Evolutionary conservation across 2,113 vertebrate genomes (phyloP), one percentile per base, ranked within the genome.

Genomic region (Plecturocebus donacophilus): DNA sequence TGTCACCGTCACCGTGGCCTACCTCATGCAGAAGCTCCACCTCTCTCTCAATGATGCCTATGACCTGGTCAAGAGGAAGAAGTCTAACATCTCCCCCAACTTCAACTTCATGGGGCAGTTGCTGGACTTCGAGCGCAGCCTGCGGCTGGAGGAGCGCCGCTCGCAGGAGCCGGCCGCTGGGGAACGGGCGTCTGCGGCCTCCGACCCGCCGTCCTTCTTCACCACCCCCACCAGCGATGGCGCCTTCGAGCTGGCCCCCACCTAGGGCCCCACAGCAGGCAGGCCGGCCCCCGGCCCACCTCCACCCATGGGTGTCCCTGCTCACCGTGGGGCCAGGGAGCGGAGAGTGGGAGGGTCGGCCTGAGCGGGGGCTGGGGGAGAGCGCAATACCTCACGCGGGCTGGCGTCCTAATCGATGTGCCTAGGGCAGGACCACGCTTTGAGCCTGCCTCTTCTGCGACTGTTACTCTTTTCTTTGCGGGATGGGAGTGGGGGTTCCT

Each of bases 101-200:
- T 99, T 99, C 98, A 99, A 99, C 98, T 99, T 99, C 98, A 99
- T 99, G 99, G 99, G 99, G 54, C 99, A 99, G 98, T 98, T 99
- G 91, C 98, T 99, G 97, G 99, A 99, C 98, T 99, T 99, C 68
- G 99, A 99, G 98, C 98, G 98, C 77, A 99, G 98, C 12, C 98
- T 99, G 96, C 98, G 98, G 87, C 98, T 99, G 75, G 98, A 98
- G 97, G 99, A 98, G 89, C 66, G 68, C 30, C 96, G 89, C 4
- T 19, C 80, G 5, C 64, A 8, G 19, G 96, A 61, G 6, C 75
- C 6, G 19, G 66, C 86, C 64, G 77, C 91, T 0, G 93, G 89
- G 2, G 96, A 47, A 2, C 99, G 98, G 58, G 99, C 98, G 87
- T 99, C 99, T 20, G 97, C 98, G 76, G 92, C 98, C 19, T 94